Evolutionary conservation across 2,113 vertebrate genomes (phyloP).

Genomic region (Phylloscopus whistleri): DNA sequence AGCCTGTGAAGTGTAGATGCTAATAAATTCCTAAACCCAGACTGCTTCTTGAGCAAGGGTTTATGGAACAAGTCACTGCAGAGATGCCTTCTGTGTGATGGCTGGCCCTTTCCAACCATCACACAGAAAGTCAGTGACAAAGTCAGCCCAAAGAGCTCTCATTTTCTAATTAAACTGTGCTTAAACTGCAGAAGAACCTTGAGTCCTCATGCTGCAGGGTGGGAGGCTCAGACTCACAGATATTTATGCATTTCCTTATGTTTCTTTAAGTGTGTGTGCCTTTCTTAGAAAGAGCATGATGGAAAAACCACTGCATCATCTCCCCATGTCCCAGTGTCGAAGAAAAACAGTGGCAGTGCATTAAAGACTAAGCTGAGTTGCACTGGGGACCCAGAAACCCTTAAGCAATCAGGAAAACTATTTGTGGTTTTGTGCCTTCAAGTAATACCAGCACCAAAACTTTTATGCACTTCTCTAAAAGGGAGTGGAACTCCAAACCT

Average conservation of each 20-base stretch:
- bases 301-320: background rate
- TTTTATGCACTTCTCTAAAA: background rate
- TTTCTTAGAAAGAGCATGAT: background rate
- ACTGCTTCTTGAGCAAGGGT: background rate
- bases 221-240: background rate
- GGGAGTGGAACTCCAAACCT: background rate
- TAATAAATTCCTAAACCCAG: background rate
- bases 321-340: background rate
- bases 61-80: background rate
- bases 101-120: background rate
- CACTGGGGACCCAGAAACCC: background rate
- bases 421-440: background rate
- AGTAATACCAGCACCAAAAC: background rate
- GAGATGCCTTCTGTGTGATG: background rate
- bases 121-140: background rate
- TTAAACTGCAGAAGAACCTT: background rate
- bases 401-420: background rate
- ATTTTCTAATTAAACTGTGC: background rate
- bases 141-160: background rate
- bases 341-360: background rate
- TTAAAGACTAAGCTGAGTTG: background rate
- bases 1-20: background rate
- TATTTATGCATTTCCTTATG: background rate
- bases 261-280: background rate
- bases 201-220: background rate